Base-by-base conservation (phyloP, 1,140 invertebrate genomes). In the Tetramorium parvispinum region DNA sequence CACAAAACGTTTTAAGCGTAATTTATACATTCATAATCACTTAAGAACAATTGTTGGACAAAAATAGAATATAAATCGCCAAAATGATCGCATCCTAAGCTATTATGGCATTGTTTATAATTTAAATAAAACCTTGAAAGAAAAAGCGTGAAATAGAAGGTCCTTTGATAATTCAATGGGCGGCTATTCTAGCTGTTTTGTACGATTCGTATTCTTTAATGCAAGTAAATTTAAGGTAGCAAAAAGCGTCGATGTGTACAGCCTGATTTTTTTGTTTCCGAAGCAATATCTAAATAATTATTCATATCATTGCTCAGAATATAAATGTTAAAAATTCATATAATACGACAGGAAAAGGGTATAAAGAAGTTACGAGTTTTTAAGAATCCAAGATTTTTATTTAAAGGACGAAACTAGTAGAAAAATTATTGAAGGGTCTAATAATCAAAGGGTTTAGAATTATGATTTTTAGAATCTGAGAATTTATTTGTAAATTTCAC, bases 151-250 rank as follows among this genome's bases (percentile, higher is more conserved):
- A 57, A 78, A 37, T 24, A 83, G 27, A 83, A 73, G 79, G 68
- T 83, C 46, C 53, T 16, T 75, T 40, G 40, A 75, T 46, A 8
- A 79, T 78, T 49, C 87, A 85, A 89, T 81, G 88, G 78, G 53
- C 73, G 76, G 51, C 63, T 73, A 75, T 87, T 85, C 77, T 91
- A 92, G 91, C 92, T 93, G 91, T 93, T 93, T 93, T 93, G 85
- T 93, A 93, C 92, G 87, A 92, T 93, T 93, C 92, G 91, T 93
- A 93, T 92, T 89, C 87, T 91, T 83, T 91, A 92, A 91, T 76
- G 92, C 89, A 82, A 55, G 37, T 90, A 90, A 89, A 66, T 66
- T 79, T 91, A 91, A 88, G 87, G 85, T 89, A 90, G 85, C 75
- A 82, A 87, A 87, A 87, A 88, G 71, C 76, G 70, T 90, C 88